These are phyloP conservation scores for Octomys mimax DNA, from an alignment of 2,797 vertebrate species.

Conservation along the genomic window DNA sequence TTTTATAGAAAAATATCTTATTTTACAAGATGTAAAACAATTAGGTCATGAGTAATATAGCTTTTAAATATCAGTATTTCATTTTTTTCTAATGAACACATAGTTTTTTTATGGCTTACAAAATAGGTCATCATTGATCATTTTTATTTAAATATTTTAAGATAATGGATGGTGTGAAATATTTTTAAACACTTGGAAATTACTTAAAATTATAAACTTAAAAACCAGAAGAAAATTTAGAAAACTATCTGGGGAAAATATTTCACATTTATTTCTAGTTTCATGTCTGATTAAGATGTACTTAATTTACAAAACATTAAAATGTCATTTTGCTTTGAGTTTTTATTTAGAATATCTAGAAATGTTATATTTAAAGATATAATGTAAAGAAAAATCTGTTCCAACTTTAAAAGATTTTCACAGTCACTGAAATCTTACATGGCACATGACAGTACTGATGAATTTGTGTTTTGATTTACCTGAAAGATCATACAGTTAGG, in stretches of 20 bases:
- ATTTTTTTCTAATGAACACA: conserved; percentile 33
- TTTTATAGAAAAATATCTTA: conserved; percentile 44
- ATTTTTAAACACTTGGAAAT: conserved; percentile 53
- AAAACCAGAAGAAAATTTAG: conserved; percentile 34
- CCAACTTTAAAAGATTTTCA: conserved; percentile 83
- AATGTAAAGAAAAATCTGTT: conserved; percentile 81
- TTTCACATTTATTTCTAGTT: conserved; percentile 44
- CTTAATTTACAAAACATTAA: conserved; percentile 52
- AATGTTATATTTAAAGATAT: conserved; percentile 78
- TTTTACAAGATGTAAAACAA: background rate
- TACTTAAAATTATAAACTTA: conserved; percentile 59
- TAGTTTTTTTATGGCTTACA: conserved; percentile 32
- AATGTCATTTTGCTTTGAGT: background rate
- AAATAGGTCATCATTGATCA: conserved; percentile 21
- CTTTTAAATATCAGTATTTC: conserved; percentile 39
- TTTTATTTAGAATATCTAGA: conserved; percentile 75
- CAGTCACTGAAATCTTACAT: conserved; percentile 76
- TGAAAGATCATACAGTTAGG: conserved; percentile 70
- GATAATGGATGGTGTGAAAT: conserved; percentile 51
- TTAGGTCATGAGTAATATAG: background rate
- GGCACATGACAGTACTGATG: conserved; percentile 64
- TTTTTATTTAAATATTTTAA: conserved; percentile 24
- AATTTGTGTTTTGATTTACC: conserved; percentile 21
- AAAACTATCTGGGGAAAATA: conserved; percentile 58
- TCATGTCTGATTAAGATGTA: conserved; percentile 50